phyloP scores from a whole-genome alignment of 2,888 invertebrate species.

The Amblyteles armatorius region DNA sequence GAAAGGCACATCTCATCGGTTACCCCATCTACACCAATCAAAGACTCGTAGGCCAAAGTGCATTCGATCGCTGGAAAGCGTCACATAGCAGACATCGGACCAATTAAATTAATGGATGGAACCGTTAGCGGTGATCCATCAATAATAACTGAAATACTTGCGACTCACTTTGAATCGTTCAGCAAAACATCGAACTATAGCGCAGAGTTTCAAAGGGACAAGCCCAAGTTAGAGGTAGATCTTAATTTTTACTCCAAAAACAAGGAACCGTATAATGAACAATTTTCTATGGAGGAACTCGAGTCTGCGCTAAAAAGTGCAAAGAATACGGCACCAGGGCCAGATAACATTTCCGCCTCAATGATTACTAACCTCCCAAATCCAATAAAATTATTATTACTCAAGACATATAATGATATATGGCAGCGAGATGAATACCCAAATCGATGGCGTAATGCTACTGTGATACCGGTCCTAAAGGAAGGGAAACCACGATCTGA shows the following conservation, averaged over 20 bases:
- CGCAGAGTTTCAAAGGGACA: neutral
- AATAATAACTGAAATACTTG: neutral
- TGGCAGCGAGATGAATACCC: slow-evolving; percentile 56
- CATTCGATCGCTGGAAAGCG: neutral
- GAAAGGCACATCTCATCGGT: neutral
- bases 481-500: slow-evolving; percentile 49
- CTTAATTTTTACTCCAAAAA: neutral
- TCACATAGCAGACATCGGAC: neutral
- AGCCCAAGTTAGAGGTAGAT: neutral
- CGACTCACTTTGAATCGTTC: neutral
- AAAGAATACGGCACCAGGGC: slow-evolving; percentile 57
- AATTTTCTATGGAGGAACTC: slow-evolving; percentile 18
- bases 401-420: slow-evolving; percentile 61
- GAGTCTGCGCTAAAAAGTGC: neutral
- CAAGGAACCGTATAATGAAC: neutral
- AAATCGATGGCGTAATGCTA: slow-evolving; percentile 55
- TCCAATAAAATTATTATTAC: slow-evolving; percentile 4
- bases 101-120: neutral
- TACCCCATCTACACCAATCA: neutral
- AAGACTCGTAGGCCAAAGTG: too few relatives aligned
- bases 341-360: slow-evolving; percentile 56
- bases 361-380: slow-evolving; percentile 57
- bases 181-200: neutral
- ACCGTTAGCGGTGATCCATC: neutral
- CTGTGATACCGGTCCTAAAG: slow-evolving; percentile 61